Evolutionary conservation across 2,113 vertebrate genomes (phyloP).

Genomic region (Polyodon spathula): DNA sequence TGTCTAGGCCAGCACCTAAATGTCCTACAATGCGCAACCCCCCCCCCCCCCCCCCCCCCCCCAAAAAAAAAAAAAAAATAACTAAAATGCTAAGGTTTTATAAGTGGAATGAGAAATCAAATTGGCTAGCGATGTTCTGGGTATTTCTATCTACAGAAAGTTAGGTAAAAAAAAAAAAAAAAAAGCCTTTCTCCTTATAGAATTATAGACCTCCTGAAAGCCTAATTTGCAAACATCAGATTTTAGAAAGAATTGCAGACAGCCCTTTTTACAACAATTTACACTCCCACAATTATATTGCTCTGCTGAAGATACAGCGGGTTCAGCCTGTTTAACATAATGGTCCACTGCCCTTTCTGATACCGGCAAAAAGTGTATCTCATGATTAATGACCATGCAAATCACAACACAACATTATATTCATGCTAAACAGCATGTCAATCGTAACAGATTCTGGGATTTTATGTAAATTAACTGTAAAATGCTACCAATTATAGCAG

Average conservation of each 20-base stretch:
- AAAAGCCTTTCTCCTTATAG: constrained; percentile 31
- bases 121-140: too few relatives aligned
- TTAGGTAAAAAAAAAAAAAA: neutral
- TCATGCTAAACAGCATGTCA: constrained; percentile 49
- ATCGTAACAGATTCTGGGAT: constrained; percentile 36
- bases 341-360: constrained; percentile 41
- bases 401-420: constrained; percentile 36
- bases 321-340: constrained; percentile 51
- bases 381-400: constrained; percentile 54
- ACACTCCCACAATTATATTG: constrained; percentile 51
- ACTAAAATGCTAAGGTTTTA: too few relatives aligned
- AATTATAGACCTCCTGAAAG: constrained; percentile 22
- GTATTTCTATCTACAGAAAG: neutral
- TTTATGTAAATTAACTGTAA: constrained; percentile 66
- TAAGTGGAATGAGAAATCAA: too few relatives aligned
- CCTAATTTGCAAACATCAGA: constrained; percentile 23
- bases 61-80: too few relatives aligned
- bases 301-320: constrained; percentile 49
- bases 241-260: constrained; percentile 38
- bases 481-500: constrained; percentile 63
- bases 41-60: too few relatives aligned
- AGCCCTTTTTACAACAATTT: constrained; percentile 53
- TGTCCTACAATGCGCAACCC: too few relatives aligned
- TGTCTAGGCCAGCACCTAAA: too few relatives aligned
- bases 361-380: constrained; percentile 50